Evolutionary conservation across 2,888 invertebrate genomes (phyloP), one percentile per base, ranked within the genome.

Genomic region (Pheosia gnoma): DNA sequence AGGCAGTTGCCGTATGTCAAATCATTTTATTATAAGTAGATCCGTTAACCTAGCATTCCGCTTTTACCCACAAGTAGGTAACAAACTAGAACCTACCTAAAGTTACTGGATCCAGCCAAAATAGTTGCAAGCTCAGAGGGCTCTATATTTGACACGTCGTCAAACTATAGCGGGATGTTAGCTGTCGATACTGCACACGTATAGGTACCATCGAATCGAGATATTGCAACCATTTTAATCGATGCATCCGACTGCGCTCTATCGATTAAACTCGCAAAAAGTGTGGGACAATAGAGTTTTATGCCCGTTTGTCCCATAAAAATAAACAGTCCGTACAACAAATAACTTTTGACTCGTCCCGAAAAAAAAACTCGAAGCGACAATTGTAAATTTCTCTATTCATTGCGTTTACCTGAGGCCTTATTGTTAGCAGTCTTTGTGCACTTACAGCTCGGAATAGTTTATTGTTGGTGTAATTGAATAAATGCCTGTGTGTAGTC

Each of bases 401-500:
- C 91, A 88, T 81, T 65, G 69, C 82, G 78, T 83, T 82, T 91
- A 91, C 92, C 93, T 92, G 91, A 75, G 80, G 75, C 78, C 74
- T 84, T 81, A 83, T 85, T 84, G 81, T 83, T 62, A 56, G 63
- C 72, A 67, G 67, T 79, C 80, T 83, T 91, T 92, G 92, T 91
- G 86, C 88, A 89, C 80, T 91, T 91, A 83, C 87, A 89, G 87
- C 9, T 82, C 84, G 83, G 85, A 89, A 86, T 84, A 82, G 78
- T 79, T 81, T 80, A 88, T 93, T 93, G 91, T 93, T 85, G 83
- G 83, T 81, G 76, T 93, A 93, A 93, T 93, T 93, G 91, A 93
- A 93, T 93, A 92, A 93, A 91, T 89, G 87, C 86, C 82, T 85
- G 84, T 81, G 78, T 84, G 83, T 82, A 79, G 79, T 72, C 74